Evolutionary conservation across 2,113 vertebrate species (phyloP), one percentile per base, ranked within the genome.

Genomic region (Salvelinus fontinalis): DNA sequence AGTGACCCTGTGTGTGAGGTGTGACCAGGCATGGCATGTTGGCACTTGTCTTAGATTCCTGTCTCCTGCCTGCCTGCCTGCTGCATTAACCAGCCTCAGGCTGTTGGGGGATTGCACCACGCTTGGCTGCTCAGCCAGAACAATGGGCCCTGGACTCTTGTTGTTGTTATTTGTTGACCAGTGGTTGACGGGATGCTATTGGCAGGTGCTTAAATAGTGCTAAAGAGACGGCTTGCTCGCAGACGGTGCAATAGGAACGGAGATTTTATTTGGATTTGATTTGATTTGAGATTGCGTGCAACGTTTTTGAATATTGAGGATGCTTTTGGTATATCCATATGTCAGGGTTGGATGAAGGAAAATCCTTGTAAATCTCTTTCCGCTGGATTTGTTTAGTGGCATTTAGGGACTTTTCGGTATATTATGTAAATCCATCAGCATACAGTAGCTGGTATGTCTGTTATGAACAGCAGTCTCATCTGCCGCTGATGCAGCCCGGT

Each of bases 1-100:
- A 59, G 59, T 85, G 81, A 89, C 79, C 76, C 67, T 34, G 48
- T n/a, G 13, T 49, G 68, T 31, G 67, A 75, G 70, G 74, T 69
- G 51, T 67, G 71, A 75, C 71, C 59, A 20, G 13, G 24, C 75
- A 54, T 66, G 62, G 69, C 76, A 29, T 86, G 87, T 86, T 83
- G 79, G 20, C 77, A 72, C 79, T 80, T 75, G 74, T 79, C 78
- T 81, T 77, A 84, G 76, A 82, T 81, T 85, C 74, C 80, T 44
- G 39, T 12, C 39, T 44, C 39, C 39, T 44, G 9, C 9, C 8
- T 51, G 59, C 44, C 67, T 64, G 69, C 68, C 66, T 26, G 44
- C 59, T 70, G 74, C 74, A 75, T 71, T 57, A 74, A 76, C 51
- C 54, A 71, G 66, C 71, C 83, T 77, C 75, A 67, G 72, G 80